Evolutionary conservation across 2,113 vertebrate species (phyloP).

Genomic region (Hippoglossus stenolepis): DNA sequence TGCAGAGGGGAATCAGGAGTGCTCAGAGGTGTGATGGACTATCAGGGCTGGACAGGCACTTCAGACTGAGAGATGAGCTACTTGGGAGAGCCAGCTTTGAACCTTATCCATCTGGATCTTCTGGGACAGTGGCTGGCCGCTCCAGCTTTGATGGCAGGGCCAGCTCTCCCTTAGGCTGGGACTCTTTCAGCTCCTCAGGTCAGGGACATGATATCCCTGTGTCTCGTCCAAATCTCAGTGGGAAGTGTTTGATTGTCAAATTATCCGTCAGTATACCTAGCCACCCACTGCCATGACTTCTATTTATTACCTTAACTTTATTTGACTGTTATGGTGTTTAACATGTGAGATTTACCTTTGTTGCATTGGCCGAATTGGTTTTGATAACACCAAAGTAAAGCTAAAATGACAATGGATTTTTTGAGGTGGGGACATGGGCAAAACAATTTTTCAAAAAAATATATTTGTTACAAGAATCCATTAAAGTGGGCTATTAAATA

Average conservation of each 20-base stretch:
- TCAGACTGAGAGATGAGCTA: slow-evolving; percentile 21
- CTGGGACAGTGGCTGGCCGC: slow-evolving; percentile 1
- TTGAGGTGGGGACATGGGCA: neutral
- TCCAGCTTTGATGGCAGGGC: slow-evolving; percentile 22
- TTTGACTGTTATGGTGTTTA: neutral
- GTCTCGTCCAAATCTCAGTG: neutral
- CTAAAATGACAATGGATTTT: neutral
- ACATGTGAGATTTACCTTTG: neutral
- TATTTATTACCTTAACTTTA: neutral
- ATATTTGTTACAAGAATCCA: too few relatives aligned
- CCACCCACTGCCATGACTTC: neutral
- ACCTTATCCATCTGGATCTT: slow-evolving; percentile 18
- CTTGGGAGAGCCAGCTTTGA: slow-evolving; percentile 21
- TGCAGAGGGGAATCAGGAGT: slow-evolving; percentile 13
- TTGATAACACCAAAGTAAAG: neutral
- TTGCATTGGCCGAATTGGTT: neutral
- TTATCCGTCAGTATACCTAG: neutral
- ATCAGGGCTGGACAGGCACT: slow-evolving; percentile 36
- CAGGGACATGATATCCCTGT: neutral
- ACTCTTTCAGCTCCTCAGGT: neutral
- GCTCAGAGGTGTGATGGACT: slow-evolving; percentile 26
- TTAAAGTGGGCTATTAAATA: too few relatives aligned
- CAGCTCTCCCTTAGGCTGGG: neutral
- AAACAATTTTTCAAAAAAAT: too few relatives aligned
- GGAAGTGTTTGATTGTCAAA: neutral